These are phyloP conservation scores for Polypterus bichir DNA, from an alignment of 2,113 vertebrate species.

Conservation along the genomic window DNA sequence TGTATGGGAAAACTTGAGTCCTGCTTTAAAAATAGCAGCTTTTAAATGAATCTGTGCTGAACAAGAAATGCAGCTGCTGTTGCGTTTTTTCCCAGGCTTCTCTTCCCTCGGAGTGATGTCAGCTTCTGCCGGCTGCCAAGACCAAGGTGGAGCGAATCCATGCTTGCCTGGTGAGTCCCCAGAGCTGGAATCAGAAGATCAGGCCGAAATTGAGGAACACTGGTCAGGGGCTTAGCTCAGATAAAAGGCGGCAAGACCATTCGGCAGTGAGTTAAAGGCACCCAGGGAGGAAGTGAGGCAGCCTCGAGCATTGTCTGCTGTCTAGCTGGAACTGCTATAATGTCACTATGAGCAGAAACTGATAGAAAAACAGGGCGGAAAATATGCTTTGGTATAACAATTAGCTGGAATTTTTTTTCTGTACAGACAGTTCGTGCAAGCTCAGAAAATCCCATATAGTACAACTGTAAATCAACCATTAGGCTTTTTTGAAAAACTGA, in stretches of 20 bases:
- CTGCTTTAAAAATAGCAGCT: constrained; percentile 12
- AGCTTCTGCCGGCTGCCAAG: constrained; percentile 19
- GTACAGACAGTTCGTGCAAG: background rate
- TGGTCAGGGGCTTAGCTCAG: constrained; percentile 32
- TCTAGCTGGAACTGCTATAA: constrained; percentile 40
- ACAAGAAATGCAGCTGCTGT: background rate
- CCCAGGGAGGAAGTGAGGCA: constrained; percentile 43
- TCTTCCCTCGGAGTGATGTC: constrained; percentile 23
- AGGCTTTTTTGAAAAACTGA: too few relatives aligned
- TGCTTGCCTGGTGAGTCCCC: constrained; percentile 14
- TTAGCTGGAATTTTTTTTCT: constrained; percentile 9
- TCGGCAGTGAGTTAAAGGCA: constrained; percentile 44
- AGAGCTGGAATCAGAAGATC: constrained; percentile 27
- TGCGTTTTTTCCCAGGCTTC: constrained; percentile 16
- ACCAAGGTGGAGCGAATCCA: constrained; percentile 15
- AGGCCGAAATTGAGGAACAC: constrained; percentile 20
- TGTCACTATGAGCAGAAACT: constrained; percentile 31
- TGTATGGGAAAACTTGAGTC: too few relatives aligned
- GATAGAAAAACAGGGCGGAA: constrained; percentile 22
- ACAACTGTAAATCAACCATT: too few relatives aligned
- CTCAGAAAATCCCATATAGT: too few relatives aligned
- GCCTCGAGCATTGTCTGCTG: constrained; percentile 35
- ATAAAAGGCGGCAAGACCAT: constrained; percentile 41
- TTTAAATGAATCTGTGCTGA: constrained; percentile 7
- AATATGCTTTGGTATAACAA: constrained; percentile 19